phyloP scores from a whole-genome alignment of 2,888 invertebrate species.

The Perizoma flavofasciatum region DNA sequence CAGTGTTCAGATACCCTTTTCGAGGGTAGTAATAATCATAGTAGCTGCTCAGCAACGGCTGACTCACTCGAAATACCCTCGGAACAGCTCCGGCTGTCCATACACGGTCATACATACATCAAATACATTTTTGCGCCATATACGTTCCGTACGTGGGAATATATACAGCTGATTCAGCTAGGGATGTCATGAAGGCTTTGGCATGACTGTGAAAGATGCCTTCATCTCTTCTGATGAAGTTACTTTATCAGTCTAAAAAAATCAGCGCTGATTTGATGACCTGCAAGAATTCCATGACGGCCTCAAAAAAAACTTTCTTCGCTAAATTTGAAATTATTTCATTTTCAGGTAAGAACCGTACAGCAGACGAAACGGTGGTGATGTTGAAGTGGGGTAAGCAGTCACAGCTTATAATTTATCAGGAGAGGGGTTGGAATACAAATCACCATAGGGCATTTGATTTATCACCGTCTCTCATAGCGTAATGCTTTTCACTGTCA shows the following conservation, averaged over 20 bases:
- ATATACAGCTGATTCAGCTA: constrained; percentile 39
- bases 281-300: too few relatives aligned
- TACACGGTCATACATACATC: constrained; percentile 59
- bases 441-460: too few relatives aligned
- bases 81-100: constrained; percentile 48
- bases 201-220: too few relatives aligned
- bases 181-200: constrained; percentile 6
- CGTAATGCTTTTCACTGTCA: too few relatives aligned
- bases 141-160: constrained; percentile 60
- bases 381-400: neutral
- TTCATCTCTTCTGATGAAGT: too few relatives aligned
- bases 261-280: too few relatives aligned
- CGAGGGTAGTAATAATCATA: constrained; percentile 13
- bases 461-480: too few relatives aligned
- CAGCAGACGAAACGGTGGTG: neutral
- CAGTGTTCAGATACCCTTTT: too few relatives aligned
- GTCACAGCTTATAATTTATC: neutral
- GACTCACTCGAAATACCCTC: constrained; percentile 56
- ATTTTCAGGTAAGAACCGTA: constrained; percentile 17
- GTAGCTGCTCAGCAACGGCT: constrained; percentile 31
- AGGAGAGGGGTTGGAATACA: too few relatives aligned
- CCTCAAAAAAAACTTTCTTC: too few relatives aligned
- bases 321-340: constrained; percentile 1
- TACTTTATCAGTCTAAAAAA: too few relatives aligned
- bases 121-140: constrained; percentile 68